Base-by-base conservation (phyloP, 2,797 vertebrate genomes). In the Acrossocheilus wenchowensis region DNA sequence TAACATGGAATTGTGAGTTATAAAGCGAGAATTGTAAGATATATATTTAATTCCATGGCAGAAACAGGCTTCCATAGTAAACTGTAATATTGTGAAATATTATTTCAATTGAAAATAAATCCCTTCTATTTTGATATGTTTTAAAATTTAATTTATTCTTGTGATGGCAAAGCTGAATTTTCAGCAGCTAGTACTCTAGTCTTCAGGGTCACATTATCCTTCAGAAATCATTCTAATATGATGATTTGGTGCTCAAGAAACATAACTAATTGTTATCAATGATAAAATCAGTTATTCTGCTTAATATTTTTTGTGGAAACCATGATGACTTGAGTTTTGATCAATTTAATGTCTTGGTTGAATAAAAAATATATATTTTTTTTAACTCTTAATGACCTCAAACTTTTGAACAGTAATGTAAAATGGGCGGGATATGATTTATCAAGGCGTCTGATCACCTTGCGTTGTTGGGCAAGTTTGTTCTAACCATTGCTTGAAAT, bases 401-500 rank as follows among this genome's bases (percentile, higher is more conserved):
- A 23, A 77, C 45, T 34, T 34, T 6, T 52, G 9, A 36, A 14
- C 21, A 21, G 48, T 23, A 23, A 34, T 21, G 17, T 54, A 23
- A 54, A 77, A 73, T 54, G 6, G 62, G 6, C 19, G 39, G 41
- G 7, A 41, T 36, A 10, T 82, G 48, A 45, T 45, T 21, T 14
- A 43, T 83, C 7, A 30, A 30, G 1, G 30, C 5, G 5, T 82
- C 50, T 82, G 23, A 54, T 57, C 5, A 26, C 23, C 43, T 68
- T 52, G 43, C 3, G 0, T 77, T 75, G 19, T 75, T 57, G 7
- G 19, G 8, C 10, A 23, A 15, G 57, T 48, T 73, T 64, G 19
- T 50, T 75, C 41, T 75, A 83, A 83, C 71, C 41, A 36, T 75
- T 75, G 50, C 21, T 54, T 52, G 21, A 30, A 80, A 80, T 64